These are phyloP conservation scores for Ptyas mucosa DNA, from an alignment of 2,113 vertebrate species.

Conservation along the genomic window DNA sequence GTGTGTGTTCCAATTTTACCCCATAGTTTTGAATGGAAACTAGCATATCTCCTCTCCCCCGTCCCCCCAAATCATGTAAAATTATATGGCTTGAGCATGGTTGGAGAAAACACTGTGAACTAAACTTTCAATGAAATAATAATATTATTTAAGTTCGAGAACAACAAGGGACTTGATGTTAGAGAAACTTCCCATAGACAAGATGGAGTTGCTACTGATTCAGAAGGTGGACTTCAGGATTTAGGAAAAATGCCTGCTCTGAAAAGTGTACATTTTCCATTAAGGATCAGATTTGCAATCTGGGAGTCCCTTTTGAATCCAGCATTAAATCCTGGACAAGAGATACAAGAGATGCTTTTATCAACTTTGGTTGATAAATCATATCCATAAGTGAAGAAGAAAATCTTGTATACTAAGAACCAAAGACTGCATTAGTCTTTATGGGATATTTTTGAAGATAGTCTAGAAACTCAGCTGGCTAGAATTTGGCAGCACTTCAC, in stretches of 20 bases:
- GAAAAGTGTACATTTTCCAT: background rate
- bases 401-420: background rate
- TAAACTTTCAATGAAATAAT: conserved; percentile 26
- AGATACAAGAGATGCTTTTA: background rate
- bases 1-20: background rate
- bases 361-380: background rate
- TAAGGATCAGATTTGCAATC: background rate
- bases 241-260: background rate
- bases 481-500: background rate
- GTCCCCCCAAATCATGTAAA: background rate
- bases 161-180: background rate
- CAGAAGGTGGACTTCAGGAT: background rate
- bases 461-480: background rate
- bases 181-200: background rate
- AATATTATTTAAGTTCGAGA: background rate
- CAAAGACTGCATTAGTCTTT: background rate
- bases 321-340: background rate
- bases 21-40: background rate
- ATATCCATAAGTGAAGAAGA: background rate
- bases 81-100: background rate
- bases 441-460: background rate
- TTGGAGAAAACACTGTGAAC: conserved; percentile 13
- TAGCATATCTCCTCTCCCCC: background rate
- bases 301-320: background rate
- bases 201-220: background rate